Percentiles rank a stretch among this genome's conserved stretches.
Evolutionary conservation across 2,888 invertebrate genomes (phyloP).

Genomic region (Drosophila maculinotata): DNA sequence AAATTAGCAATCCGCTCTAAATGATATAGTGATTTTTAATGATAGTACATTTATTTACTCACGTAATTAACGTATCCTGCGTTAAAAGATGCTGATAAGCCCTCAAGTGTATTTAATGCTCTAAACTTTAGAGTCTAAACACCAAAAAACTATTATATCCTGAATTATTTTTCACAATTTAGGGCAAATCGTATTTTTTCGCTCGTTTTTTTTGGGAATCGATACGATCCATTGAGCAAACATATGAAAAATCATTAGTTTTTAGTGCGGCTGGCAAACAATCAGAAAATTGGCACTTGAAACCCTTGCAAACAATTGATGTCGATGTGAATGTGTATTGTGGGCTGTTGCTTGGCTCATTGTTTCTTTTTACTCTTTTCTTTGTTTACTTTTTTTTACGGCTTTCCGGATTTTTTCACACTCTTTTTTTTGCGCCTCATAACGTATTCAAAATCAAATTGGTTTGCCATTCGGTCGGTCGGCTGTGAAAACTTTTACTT

Average conservation of each 20-base stretch:
- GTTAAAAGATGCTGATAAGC: no score
- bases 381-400: conserved; percentile 50
- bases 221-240: conserved; percentile 72
- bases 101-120: no score
- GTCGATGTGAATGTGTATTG: conserved; percentile 34
- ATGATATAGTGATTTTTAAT: no score
- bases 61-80: no score
- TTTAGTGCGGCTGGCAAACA: conserved; percentile 79
- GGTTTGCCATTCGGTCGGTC: conserved; percentile 66
- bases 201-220: no score
- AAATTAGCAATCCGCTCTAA: no score
- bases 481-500: conserved; percentile 71
- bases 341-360: conserved; percentile 24
- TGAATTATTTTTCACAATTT: conserved; percentile 36
- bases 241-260: conserved; percentile 82
- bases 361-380: conserved; percentile 22
- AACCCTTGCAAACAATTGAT: conserved; percentile 68
- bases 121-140: not conserved
- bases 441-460: conserved; percentile 81
- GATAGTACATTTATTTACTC: no score
- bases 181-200: conserved; percentile 33
- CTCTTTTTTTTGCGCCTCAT: conserved; percentile 78
- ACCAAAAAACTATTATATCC: not conserved
- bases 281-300: conserved; percentile 77
- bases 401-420: conserved; percentile 74